Percentiles rank a stretch among this genome's conserved stretches.
Conservation (phyloP, 2,888 invertebrate species). For the Rhorus exstirpatorius region DNA sequence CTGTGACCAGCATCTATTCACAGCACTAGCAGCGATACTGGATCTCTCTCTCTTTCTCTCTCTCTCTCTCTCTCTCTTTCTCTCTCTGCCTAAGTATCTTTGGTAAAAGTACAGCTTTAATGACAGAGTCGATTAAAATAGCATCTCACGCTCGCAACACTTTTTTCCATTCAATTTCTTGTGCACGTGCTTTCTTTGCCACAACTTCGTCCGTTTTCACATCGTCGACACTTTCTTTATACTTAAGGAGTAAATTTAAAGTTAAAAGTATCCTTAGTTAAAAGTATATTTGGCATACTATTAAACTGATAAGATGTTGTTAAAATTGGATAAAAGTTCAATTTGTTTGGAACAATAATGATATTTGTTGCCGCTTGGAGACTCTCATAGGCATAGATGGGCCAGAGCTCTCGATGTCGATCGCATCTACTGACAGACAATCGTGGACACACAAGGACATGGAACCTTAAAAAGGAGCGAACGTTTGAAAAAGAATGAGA, state of each 20-base stretch:
- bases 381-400: too few species aligned
- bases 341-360: too few species aligned
- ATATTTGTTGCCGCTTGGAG: too few species aligned
- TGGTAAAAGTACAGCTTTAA: conserved; percentile 51
- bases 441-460: neutral
- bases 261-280: too few species aligned
- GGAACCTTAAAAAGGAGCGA: neutral
- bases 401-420: too few species aligned
- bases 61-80: conserved; percentile 32
- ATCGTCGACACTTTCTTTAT: conserved; percentile 63
- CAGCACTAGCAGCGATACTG: conserved; percentile 22
- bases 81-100: conserved; percentile 10
- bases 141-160: conserved; percentile 46
- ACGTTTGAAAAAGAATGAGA: neutral
- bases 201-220: conserved; percentile 37
- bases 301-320: too few species aligned
- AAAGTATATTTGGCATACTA: too few species aligned
- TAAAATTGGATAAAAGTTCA: too few species aligned
- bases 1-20: neutral
- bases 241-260: conserved; percentile 61
- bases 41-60: conserved; percentile 7
- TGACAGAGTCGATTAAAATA: conserved; percentile 70
- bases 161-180: conserved; percentile 46
- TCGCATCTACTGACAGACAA: neutral
- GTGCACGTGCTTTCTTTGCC: conserved; percentile 14